Conservation (phyloP, 2,113 vertebrate species). For the Bungarus multicinctus region DNA sequence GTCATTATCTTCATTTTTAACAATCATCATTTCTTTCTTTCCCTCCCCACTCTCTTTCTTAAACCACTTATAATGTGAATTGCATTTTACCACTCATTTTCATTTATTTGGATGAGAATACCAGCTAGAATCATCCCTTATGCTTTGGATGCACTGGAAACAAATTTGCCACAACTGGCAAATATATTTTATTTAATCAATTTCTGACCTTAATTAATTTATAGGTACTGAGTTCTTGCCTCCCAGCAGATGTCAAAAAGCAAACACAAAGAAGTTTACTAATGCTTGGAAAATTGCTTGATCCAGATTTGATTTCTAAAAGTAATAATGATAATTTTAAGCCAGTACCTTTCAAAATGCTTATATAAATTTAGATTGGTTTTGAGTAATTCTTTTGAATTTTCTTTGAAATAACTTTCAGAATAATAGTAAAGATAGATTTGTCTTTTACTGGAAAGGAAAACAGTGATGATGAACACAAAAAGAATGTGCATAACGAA, state of each 20-base stretch:
- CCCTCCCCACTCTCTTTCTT: neutral
- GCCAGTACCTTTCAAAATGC: neutral
- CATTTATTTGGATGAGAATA: neutral
- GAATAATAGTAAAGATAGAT: neutral
- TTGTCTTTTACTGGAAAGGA: neutral
- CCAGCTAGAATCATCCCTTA: neutral
- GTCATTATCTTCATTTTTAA: neutral
- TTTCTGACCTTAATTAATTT: slow-evolving; percentile 25
- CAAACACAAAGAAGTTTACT: slow-evolving; percentile 41
- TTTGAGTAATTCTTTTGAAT: slow-evolving; percentile 13
- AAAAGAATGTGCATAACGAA: neutral
- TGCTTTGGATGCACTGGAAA: neutral
- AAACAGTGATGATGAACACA: neutral
- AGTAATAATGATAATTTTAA: slow-evolving; percentile 44
- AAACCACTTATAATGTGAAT: neutral
- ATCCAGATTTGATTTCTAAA: slow-evolving; percentile 37
- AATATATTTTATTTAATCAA: neutral
- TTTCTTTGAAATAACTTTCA: slow-evolving; percentile 10
- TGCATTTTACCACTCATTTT: neutral
- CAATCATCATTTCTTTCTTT: neutral
- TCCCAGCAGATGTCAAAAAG: slow-evolving; percentile 49
- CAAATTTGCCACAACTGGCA: neutral
- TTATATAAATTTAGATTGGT: slow-evolving; percentile 36
- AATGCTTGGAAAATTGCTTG: slow-evolving; percentile 45
- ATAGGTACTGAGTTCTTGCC: slow-evolving; percentile 42